Evolutionary conservation across 2,113 vertebrate species (phyloP), one percentile per base, ranked within the genome.

Genomic region (Seriola quinqueradiata): DNA sequence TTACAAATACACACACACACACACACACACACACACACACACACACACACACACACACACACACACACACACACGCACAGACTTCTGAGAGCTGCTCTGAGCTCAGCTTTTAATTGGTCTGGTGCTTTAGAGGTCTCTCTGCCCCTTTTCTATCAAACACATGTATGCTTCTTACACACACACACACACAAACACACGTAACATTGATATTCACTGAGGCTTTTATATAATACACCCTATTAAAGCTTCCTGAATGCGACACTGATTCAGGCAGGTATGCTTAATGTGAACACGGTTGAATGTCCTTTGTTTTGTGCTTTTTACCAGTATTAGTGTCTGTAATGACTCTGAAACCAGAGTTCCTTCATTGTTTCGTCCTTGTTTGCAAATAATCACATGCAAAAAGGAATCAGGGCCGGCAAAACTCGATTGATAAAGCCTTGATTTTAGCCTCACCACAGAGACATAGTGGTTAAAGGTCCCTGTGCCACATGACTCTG

Each of bases 41-140:
- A 34, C 25, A 1, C 42, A 61, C 23, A 25, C 19, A 38, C 23
- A 38, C 70, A 59, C 28, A 34, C 25, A 1, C 40, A 54, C 17
- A 25, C n/a, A 28, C 23, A 38, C 65, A 44, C 17, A 44, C 58
- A 70, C 40, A 52, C 71, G 65, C 23, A 46, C 12, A 64, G 48
- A 60, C 34, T 23, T 67, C 14, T 12, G 57, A 67, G 70, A 66
- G 40, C 70, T 57, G 0, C 64, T 66, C 8, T 7, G 63, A 71
- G 38, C 40, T 71, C 36, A 17, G 66, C 50, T 83, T 91, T 87
- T 92, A 87, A 89, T 92, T 87, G 75, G 75, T 55, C 54, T 59
- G 80, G 71, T 8, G 55, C 88, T 82, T 77, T 17, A 68, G 84
- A 70, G 88, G 65, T 73, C 60, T 89, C 75, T 69, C 9, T 75